phyloP scores from a whole-genome alignment of 23 tunicate species.

The Phallusia fumigata region DNA sequence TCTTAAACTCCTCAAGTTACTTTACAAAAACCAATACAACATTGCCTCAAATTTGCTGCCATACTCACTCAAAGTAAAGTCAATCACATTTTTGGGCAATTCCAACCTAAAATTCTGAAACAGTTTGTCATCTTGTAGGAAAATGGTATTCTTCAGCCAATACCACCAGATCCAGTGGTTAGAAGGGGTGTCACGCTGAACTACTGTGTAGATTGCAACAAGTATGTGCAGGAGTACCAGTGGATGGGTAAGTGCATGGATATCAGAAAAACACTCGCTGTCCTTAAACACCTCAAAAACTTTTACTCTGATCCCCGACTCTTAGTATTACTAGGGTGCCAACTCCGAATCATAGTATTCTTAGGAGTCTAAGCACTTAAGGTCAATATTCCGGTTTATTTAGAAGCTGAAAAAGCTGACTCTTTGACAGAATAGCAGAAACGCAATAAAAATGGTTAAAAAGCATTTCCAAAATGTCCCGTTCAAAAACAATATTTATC shows the following conservation, averaged over 20 bases:
- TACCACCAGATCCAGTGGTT: background rate
- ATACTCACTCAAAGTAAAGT: background rate
- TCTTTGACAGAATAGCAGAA: too few species aligned
- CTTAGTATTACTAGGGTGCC: too few species aligned
- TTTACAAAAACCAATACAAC: background rate
- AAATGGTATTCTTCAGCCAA: background rate
- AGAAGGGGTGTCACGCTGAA: background rate
- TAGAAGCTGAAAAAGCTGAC: too few species aligned
- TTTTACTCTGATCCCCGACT: too few species aligned
- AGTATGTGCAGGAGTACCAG: background rate
- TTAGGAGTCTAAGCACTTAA: background rate
- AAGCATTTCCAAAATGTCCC: too few species aligned
- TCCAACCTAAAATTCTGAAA: background rate
- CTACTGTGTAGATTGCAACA: background rate
- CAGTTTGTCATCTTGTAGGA: background rate
- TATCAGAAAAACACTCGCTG: too few species aligned
- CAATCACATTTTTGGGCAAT: background rate
- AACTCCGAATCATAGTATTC: too few species aligned
- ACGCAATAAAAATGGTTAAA: too few species aligned
- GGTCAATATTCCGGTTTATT: background rate
- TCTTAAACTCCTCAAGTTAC: conserved; percentile 25
- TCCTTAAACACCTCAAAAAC: too few species aligned
- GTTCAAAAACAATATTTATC: too few species aligned
- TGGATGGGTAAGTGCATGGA: background rate
- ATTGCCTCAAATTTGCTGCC: background rate